Conservation (phyloP, 2,888 invertebrate species). For the Eurois occulta region DNA sequence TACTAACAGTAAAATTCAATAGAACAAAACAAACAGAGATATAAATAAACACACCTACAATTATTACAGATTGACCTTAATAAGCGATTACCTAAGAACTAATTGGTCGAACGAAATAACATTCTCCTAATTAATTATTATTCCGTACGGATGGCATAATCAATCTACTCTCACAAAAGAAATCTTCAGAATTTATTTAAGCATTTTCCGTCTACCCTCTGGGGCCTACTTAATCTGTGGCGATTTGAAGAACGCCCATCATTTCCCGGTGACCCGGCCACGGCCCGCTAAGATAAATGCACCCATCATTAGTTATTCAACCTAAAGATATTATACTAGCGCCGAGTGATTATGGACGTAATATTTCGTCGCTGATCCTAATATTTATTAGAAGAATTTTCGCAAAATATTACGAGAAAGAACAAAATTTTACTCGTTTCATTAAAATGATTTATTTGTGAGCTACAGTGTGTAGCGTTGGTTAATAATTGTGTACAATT, state of each 20-base stretch:
- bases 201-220: conserved; percentile 49
- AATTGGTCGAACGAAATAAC: conserved; percentile 20
- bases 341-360: conserved; percentile 66
- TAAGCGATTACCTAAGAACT: conserved; percentile 14
- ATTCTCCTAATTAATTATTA: conserved; percentile 34
- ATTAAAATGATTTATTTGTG: conserved; percentile 55
- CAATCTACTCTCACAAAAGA: conserved; percentile 47
- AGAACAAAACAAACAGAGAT: too few species aligned
- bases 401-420: conserved; percentile 55
- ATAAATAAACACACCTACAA: background rate
- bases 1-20: too few species aligned
- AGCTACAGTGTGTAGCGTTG: conserved; percentile 45
- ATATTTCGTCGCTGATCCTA: conserved; percentile 67
- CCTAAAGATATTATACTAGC: conserved; percentile 67
- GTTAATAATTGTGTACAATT: conserved; percentile 60
- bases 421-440: conserved; percentile 56
- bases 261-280: conserved; percentile 65
- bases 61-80: background rate
- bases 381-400: conserved; percentile 63
- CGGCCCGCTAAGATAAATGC: conserved; percentile 66
- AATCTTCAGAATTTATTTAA: conserved; percentile 57
- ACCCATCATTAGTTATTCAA: conserved; percentile 67
- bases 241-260: conserved; percentile 61
- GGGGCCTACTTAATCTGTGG: conserved; percentile 56
- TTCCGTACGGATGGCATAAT: conserved; percentile 31